These are phyloP conservation scores for Pardalotus punctatus DNA, from an alignment of 2,113 vertebrate genomes.

Conservation along the genomic window DNA sequence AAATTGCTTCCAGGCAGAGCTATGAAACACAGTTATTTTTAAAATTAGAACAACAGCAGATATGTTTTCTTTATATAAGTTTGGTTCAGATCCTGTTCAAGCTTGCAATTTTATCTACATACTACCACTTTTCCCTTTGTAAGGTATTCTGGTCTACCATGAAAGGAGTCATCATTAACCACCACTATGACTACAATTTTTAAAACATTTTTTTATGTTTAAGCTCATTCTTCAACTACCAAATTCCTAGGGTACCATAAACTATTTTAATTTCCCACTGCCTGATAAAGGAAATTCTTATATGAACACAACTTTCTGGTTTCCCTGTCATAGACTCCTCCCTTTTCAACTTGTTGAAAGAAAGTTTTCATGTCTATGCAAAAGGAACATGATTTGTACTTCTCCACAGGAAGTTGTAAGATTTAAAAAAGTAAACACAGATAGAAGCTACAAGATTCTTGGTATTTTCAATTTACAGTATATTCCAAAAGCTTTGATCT, in stretches of 20 bases:
- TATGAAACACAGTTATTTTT: conserved; percentile 8
- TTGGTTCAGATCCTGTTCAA: conserved; percentile 20
- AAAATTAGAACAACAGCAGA: conserved; percentile 19
- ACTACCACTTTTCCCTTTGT: background rate
- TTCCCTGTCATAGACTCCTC: background rate
- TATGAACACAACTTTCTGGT: background rate
- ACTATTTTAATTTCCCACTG: background rate
- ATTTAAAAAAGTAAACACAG: background rate
- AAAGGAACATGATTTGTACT: background rate
- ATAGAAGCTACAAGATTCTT: background rate
- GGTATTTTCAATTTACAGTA: background rate
- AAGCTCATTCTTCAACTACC: background rate
- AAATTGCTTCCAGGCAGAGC: conserved; percentile 52
- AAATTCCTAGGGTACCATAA: background rate
- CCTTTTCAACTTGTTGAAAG: background rate
- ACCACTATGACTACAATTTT: background rate
- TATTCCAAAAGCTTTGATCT: background rate
- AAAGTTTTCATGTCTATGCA: background rate
- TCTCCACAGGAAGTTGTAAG: background rate
- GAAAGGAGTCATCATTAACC: background rate
- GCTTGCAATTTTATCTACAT: conserved; percentile 28
- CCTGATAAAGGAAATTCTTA: background rate
- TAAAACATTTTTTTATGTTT: background rate
- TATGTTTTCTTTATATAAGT: background rate
- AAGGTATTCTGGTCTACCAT: conserved; percentile 7